phyloP scores from a whole-genome alignment of 2,797 vertebrate species.

The Enteromius radiatus region DNA sequence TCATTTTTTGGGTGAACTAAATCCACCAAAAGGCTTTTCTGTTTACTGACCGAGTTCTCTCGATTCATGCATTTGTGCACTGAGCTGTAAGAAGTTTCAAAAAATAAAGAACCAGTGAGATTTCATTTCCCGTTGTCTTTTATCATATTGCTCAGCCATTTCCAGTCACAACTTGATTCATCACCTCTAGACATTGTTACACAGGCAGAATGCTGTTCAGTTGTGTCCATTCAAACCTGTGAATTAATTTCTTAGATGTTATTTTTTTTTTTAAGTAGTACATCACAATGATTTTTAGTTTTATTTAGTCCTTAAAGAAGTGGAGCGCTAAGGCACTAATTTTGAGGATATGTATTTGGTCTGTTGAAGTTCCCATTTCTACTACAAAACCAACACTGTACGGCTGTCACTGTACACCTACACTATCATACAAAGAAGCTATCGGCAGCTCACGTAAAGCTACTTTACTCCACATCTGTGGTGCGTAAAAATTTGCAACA shows the following conservation, averaged over 20 bases:
- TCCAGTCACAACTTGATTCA: conserved; percentile 1
- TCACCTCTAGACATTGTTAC: conserved; percentile 1
- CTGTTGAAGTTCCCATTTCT: conserved; percentile 21
- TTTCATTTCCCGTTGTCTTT: neutral
- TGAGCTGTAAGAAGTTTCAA: conserved; percentile 1
- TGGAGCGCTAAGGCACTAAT: conserved; percentile 56
- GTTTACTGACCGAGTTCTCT: conserved; percentile 15
- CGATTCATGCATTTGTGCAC: neutral
- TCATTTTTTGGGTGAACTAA: neutral
- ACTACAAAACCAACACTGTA: neutral
- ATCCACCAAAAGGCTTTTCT: neutral
- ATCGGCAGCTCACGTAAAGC: neutral
- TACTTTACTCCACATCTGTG: conserved; percentile 14
- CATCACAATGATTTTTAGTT: neutral
- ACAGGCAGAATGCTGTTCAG: neutral
- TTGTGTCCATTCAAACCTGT: neutral
- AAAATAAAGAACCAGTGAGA: neutral
- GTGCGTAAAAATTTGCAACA: neutral
- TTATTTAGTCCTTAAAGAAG: conserved; percentile 10
- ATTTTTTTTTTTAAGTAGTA: no score
- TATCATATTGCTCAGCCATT: neutral
- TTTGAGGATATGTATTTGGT: conserved; percentile 51
- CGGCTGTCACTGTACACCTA: neutral
- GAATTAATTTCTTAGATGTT: conserved; percentile 10
- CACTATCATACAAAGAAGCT: neutral